Base-by-base conservation (phyloP, 1,140 invertebrate species). In the Tetragnatha versicolor region DNA sequence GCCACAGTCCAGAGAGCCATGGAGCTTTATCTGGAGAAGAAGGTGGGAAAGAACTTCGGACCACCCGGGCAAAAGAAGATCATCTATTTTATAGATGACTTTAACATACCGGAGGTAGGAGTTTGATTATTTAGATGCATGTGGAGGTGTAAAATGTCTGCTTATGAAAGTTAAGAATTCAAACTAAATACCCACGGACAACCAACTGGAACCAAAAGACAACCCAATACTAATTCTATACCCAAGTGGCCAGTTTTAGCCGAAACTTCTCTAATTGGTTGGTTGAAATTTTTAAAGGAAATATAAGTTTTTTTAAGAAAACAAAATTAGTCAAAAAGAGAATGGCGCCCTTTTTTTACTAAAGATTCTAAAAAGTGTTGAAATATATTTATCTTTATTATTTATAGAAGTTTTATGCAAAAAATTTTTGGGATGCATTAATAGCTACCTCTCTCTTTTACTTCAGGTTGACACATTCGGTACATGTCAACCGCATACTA, bases 31-130 rank as follows among this genome's bases (percentile, higher is more conserved):
- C 84, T 98, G 49, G 97, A 98, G 85, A 98, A 98, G 87, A 98
- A 98, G 87, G 96, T 96, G 47, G 96, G 96, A 3, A 89, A 94
- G 82, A 98, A 97, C 87, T 98, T 93, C 83, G 97, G 95, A 5
- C 97, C 97, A 25, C 95, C 95, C 2, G 95, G 96, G 37, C 96
- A 92, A 82, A 97, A 97, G 86, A 93, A 92, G 0, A 87, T 98
- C n/a, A 91, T 98, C 77, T 98, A 98, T 85, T 98, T 98, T 85
- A 92, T 98, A 76, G 97, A 98, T 85, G 96, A 98, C 83, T 93
- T 98, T 91, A 98, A 98, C 84, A 98, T 98, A 96, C 96, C 96
- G 17, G 94, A 97, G 89, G 95, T 95, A 83, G 4, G 47, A 37
- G 42, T 25, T 12, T n/a, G 9, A 53, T 7, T n/a, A 10, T 53